Evolutionary conservation across 1,140 invertebrate species (phyloP), one percentile per base, ranked within the genome.

Genomic region (Zeugodacus cucurbitae): DNA sequence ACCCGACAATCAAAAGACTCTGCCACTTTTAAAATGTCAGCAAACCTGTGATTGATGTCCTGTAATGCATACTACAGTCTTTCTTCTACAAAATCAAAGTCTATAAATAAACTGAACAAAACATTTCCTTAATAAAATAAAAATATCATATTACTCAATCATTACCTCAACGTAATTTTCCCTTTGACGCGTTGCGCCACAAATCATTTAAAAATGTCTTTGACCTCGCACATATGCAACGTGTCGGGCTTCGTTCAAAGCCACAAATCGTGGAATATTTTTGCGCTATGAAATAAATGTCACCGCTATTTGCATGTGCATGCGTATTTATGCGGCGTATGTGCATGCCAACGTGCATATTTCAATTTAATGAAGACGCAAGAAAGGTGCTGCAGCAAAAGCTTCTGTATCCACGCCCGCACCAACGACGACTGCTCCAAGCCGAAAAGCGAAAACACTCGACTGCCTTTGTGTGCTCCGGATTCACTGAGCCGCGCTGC

Each of bases 141-240:
- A 34, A 41, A 26, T 29, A 29, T 6, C 26, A 7, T 48, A 54
- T 48, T 48, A 82, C 11, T 29, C 74, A 82, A 48, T 82, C 41
- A 48, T 48, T 3, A 48, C 41, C 26, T 70, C 26, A 34, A 2
- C 22, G 32, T 17, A 41, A 29, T 14, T 44, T 70, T n/a, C 4
- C n/a, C 41, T 82, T 48, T 41, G 11, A 1, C n/a, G n/a, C 8
- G 29, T 48, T 82, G 41, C 34, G 37, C 37, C n/a, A 82, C 74
- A 82, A 82, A 82, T 82, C 74, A 48, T 82, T 82, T 48, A 82
- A 48, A 82, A 82, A 82, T 82, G 74, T 82, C 74, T 82, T 82
- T 82, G 74, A 82, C 74, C 74, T 41, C 74, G 44, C 48, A 82
- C 41, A 48, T n/a, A n/a, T 82, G 11, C n/a, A 44, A 48, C 74